phyloP scores from a whole-genome alignment of 2,797 vertebrate genomes.

The Chloroceryle amazona region DNA sequence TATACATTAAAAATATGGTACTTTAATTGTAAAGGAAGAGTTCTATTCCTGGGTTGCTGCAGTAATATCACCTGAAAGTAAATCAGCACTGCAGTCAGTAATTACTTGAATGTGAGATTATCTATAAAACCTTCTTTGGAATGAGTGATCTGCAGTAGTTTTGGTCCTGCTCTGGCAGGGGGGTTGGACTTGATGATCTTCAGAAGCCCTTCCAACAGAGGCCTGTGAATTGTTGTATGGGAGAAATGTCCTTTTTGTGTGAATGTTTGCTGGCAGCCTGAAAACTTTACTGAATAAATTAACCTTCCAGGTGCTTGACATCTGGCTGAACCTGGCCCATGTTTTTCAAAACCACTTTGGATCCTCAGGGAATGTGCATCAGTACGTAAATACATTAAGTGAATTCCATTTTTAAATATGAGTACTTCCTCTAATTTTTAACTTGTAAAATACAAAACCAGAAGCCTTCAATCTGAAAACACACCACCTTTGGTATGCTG shows the following conservation, averaged over 20 bases:
- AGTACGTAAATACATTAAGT: background rate
- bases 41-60: background rate
- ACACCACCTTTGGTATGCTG: background rate
- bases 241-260: background rate
- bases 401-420: background rate
- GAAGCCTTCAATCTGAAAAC: background rate
- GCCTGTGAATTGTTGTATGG: background rate
- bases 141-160: no score
- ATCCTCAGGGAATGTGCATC: background rate
- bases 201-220: no score
- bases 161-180: no score
- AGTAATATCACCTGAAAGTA: background rate
- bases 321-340: background rate
- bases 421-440: background rate
- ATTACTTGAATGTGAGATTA: background rate
- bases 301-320: background rate
- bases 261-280: background rate
- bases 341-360: background rate
- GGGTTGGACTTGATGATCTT: no score
- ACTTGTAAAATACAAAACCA: background rate
- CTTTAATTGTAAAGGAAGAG: background rate
- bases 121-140: background rate
- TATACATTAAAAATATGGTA: background rate
- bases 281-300: background rate
- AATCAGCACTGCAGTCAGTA: background rate